Evolutionary conservation across 2,113 vertebrate genomes (phyloP), one percentile per base, ranked within the genome.

Genomic region (Corynorhinus townsendii): DNA sequence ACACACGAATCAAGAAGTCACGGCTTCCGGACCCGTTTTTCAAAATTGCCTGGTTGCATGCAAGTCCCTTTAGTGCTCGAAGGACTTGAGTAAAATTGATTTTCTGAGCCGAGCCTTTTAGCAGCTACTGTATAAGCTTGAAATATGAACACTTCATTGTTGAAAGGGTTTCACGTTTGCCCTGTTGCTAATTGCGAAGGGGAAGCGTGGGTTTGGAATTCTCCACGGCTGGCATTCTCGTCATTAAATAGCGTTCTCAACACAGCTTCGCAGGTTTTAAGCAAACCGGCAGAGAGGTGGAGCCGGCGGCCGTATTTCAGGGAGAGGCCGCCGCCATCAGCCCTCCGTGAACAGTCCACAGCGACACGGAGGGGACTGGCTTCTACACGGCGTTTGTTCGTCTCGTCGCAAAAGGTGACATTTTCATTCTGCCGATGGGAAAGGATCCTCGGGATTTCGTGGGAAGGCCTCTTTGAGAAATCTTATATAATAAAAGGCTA

Each of bases 21-120:
- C 98, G 95, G 98, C 98, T 98, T 96, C 96, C 98, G 98, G 98
- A 99, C 99, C 98, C 99, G 99, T 99, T 99, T 99, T 99, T 99
- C n/a, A 99, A 99, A 99, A 99, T 99, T 99, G 99, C 99, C 99
- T 99, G 98, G 99, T 98, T 99, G 99, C 99, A 99, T 98, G 98
- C 98, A 98, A 98, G 98, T 99, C 99, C 99, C 99, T 99, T 99
- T 99, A 99, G 99, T 99, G 98, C 99, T 99, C 97, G 98, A 98
- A 99, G 98, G 99, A 99, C 99, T 99, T 99, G 99, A 99, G 99
- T 99, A 99, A 99, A 99, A 99, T 99, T 99, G 99, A 99, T 99
- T 99, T 99, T 99, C 99, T 98, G 99, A 99, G 99, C 99, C 99
- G 98, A 99, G 98, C 99, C 99, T 99, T 99, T 99, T 99, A 99